Base-by-base conservation (phyloP, 2,888 invertebrate genomes). In the Neuroscelio doddi region DNA sequence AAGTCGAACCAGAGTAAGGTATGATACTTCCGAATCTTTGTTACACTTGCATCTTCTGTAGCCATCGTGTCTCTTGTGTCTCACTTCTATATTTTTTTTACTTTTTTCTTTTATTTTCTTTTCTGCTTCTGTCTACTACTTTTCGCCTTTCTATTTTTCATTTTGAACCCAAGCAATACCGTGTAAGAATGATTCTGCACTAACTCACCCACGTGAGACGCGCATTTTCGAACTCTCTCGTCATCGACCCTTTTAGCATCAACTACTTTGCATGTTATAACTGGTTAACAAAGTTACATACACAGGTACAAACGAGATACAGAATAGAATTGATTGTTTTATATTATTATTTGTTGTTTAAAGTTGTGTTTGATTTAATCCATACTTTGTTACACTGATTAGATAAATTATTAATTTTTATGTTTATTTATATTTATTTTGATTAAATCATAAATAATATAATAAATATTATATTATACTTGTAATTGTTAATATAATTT, bases 161-260 rank as follows among this genome's bases (percentile, higher is more conserved):
- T 52, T 45, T 41, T 42, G 34, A 57, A 56, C 52, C 17, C 41
- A 17, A 38, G 3, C 24, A 46, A n/a, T 38, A 21, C 12, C 10
- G 29, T 29, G 55, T 24, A 55, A 39, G 42, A 46, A 79, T 80
- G 78, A 73, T 77, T 76, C 56, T 72, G 73, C 78, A 77, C 75
- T 77, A 77, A 77, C 76, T 79, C 76, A 76, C 71, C 73, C 73
- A 80, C 79, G 80, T 79, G 77, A 76, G 78, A 74, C 64, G 76
- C 73, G 72, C 80, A 81, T 81, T 80, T 80, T 74, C 80, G 74
- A 81, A 80, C 79, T 79, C 79, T 80, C 79, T 81, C 81, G 81
- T 81, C 81, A 81, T 81, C 81, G 80, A 80, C 80, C 81, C 80
- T 80, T 81, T 81, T 80, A 77, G 79, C 77, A 59, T 44, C 32